These are phyloP conservation scores for Lithodes maja DNA, from an alignment of 2,888 invertebrate species.

Conservation along the genomic window DNA sequence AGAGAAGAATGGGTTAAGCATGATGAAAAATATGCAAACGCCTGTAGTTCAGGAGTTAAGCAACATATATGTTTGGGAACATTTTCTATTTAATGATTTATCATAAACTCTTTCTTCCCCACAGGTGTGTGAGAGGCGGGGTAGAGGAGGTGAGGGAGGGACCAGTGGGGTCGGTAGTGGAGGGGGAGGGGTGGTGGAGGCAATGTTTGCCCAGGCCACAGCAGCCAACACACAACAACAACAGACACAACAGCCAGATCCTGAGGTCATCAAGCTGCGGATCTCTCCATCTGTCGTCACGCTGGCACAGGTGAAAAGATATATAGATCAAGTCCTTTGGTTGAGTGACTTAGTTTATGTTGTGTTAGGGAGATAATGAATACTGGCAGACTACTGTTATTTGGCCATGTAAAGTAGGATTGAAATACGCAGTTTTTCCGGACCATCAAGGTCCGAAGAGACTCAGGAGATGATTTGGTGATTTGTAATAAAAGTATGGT, in stretches of 20 bases:
- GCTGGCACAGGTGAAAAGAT: conserved; percentile 63
- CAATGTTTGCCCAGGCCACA: conserved; percentile 27
- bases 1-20: too few relatives aligned
- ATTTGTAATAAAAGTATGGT: too few relatives aligned
- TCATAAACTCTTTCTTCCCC: not conserved
- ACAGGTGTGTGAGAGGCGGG: conserved; percentile 47
- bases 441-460: too few relatives aligned
- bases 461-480: too few relatives aligned
- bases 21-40: too few relatives aligned
- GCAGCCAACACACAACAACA: conserved; percentile 7
- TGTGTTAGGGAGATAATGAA: too few relatives aligned
- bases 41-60: not conserved
- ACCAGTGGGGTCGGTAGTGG: conserved; percentile 18
- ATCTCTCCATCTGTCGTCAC: conserved; percentile 68
- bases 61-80: not conserved
- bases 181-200: conserved; percentile 29
- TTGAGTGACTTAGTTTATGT: too few relatives aligned
- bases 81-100: not conserved
- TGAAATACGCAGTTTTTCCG: too few relatives aligned
- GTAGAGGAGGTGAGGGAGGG: conserved; percentile 24
- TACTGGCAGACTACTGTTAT: too few relatives aligned
- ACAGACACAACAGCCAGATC: conserved; percentile 16
- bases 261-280: conserved; percentile 49
- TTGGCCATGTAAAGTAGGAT: too few relatives aligned
- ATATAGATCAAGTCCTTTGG: too few relatives aligned